Evolutionary conservation across 2,113 vertebrate species (phyloP).

Genomic region (Vulpes lagopus): DNA sequence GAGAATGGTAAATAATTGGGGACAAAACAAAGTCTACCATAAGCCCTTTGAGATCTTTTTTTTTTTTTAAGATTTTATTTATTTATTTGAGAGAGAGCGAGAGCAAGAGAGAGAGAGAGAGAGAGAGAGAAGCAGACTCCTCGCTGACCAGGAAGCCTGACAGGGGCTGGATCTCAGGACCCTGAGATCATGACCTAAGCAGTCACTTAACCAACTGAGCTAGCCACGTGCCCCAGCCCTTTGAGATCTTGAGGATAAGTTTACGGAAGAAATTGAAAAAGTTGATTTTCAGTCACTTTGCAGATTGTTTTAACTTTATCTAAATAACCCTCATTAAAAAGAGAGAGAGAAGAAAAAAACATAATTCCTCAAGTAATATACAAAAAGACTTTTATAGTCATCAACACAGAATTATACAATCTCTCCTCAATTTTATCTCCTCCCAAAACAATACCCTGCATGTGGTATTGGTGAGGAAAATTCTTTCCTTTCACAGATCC

Average conservation of each 20-base stretch:
- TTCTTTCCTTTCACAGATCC: not conserved
- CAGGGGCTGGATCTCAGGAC: too few species aligned
- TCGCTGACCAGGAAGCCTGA: too few species aligned
- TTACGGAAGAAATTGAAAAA: not conserved
- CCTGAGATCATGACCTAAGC: too few species aligned
- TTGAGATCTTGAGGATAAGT: not conserved
- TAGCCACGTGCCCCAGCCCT: too few species aligned
- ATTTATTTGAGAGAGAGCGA: too few species aligned
- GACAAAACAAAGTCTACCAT: not conserved
- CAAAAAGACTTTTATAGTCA: not conserved
- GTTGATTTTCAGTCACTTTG: not conserved
- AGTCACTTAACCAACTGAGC: too few species aligned
- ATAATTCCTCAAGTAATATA: not conserved
- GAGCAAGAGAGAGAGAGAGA: too few species aligned
- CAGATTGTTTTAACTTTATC: not conserved
- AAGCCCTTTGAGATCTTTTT: not conserved
- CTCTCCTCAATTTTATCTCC: not conserved
- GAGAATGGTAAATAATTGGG: not conserved
- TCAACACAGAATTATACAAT: not conserved
- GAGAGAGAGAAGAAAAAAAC: not conserved
- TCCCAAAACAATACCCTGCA: not conserved
- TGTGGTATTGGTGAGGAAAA: not conserved
- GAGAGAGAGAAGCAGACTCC: too few species aligned
- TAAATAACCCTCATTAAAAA: not conserved
- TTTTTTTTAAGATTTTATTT: too few species aligned